phyloP scores from a whole-genome alignment of 2,113 vertebrate species.

The human (Homo sapiens) region GRCh38 chr7:111404001-111404500 shows the following conservation, averaged over 20 bases:
- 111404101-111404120: not conserved
- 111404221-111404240: conserved; percentile 8
- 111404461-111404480: conserved; percentile 63
- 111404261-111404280: not conserved
- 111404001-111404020: not conserved
- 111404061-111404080: not conserved
- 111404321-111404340: conserved; percentile 4
- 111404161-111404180: not conserved
- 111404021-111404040: not conserved
- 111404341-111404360: conserved; percentile 55
- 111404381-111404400: conserved; percentile 69
- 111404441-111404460: conserved; percentile 8
- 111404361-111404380: conserved; percentile 57
- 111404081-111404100: not conserved
- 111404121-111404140: not conserved
- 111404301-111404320: conserved; percentile 28
- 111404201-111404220: not conserved
- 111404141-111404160: not conserved
- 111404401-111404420: conserved; percentile 12
- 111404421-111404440: conserved; percentile 53
- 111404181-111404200: not conserved
- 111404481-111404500: conserved; percentile 56
- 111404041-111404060: not conserved
- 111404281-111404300: conserved; percentile 3
- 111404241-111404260: conserved; percentile 29